Conservation (phyloP, 92 coral and sea anemone genomes). For the Montipora capitata region DNA sequence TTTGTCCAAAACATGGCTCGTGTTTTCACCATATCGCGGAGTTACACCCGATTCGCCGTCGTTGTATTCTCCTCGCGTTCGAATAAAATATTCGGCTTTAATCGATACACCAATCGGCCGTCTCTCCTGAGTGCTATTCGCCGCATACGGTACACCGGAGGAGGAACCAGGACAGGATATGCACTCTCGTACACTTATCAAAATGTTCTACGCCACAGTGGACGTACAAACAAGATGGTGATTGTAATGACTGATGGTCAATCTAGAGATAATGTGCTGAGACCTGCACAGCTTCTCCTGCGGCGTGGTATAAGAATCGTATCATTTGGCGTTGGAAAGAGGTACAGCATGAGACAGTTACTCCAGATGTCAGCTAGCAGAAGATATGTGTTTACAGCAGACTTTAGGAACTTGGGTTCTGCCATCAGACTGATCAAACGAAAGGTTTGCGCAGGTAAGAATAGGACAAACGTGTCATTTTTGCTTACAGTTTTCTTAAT, state of each 20-base stretch:
- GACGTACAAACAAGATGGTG: conserved; percentile 55
- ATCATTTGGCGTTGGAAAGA: conserved; percentile 77
- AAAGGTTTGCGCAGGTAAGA: conserved; percentile 80
- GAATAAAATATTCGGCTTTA: conserved; percentile 71
- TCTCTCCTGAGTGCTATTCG: conserved; percentile 49
- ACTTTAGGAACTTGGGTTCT: conserved; percentile 65
- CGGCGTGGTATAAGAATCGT: conserved; percentile 71
- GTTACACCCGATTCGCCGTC: conserved; percentile 77
- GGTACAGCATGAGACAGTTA: conserved; percentile 74
- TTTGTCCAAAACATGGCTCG: conserved; percentile 80
- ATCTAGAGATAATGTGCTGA: conserved; percentile 68
- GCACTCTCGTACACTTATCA: conserved; percentile 67
- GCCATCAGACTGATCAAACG: conserved; percentile 67
- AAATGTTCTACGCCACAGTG: conserved; percentile 53
- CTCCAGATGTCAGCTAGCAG: conserved; percentile 71
- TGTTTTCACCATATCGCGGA: conserved; percentile 73
- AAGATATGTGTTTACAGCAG: conserved; percentile 64
- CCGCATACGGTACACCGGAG: conserved; percentile 82
- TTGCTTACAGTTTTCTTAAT: too few species aligned
- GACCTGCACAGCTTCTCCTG: conserved; percentile 75
- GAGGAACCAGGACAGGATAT: conserved; percentile 78
- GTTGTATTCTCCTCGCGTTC: conserved; percentile 74
- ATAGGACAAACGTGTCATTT: too few species aligned
- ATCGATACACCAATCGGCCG: conserved; percentile 37
- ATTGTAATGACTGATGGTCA: conserved; percentile 87